Conservation (phyloP, 2,888 invertebrate species). For the Theretra japonica region DNA sequence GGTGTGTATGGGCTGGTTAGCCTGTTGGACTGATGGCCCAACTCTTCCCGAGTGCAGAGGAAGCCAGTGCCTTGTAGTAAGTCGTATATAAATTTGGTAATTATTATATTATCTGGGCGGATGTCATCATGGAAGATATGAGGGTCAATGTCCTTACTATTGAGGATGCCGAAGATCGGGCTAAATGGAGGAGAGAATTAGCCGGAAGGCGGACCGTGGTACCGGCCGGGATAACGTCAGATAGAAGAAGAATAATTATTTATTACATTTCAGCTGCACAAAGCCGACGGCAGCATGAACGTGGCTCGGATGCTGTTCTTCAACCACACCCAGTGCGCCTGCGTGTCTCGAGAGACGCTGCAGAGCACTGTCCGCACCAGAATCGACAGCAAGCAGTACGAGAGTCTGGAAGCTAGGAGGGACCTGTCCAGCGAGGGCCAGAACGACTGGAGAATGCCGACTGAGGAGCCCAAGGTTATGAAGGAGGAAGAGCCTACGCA, state of each 20-base stretch:
- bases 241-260: too few species aligned
- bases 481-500: constrained; percentile 68
- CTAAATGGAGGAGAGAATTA: too few species aligned
- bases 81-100: too few species aligned
- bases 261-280: constrained; percentile 61
- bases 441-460: constrained; percentile 61
- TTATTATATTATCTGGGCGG: too few species aligned
- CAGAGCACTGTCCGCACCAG: constrained; percentile 51
- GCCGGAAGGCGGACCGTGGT: too few species aligned
- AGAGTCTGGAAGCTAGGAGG: constrained; percentile 39
- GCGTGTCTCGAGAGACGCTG: constrained; percentile 65
- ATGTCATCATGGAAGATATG: too few species aligned
- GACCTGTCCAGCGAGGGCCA: constrained; percentile 47
- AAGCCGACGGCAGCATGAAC: constrained; percentile 63
- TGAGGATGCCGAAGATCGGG: too few species aligned
- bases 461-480: constrained; percentile 59
- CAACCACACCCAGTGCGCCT: constrained; percentile 76
- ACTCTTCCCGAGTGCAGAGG: background rate
- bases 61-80: background rate
- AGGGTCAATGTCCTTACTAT: too few species aligned
- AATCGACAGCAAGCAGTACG: constrained; percentile 46
- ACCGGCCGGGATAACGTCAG: too few species aligned
- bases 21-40: too few species aligned
- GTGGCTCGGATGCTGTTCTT: constrained; percentile 70
- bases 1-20: too few species aligned